Percentiles rank a stretch among this genome's conserved stretches.
phyloP scores from a whole-genome alignment of 2,113 vertebrate genomes.

The Chaetura pelagica region DNA sequence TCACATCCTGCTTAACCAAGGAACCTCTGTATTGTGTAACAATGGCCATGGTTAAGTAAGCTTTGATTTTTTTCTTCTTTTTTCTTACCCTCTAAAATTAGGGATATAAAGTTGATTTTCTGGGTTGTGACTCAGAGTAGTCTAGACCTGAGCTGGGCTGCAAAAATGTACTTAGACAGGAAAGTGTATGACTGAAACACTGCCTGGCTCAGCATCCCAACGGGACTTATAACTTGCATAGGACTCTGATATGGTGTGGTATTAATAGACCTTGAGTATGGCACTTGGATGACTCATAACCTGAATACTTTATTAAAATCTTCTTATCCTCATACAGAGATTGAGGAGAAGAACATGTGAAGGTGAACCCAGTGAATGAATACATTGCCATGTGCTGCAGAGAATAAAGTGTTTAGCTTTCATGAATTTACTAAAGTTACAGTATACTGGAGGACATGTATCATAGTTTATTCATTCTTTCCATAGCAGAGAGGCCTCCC shows the following conservation, averaged over 20 bases:
- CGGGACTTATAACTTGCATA: neutral
- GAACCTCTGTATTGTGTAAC: neutral
- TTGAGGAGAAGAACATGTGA: neutral
- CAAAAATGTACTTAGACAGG: neutral
- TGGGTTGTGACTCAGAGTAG: neutral
- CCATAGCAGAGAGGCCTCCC: slow-evolving; percentile 1
- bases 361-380: neutral
- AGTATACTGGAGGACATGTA: slow-evolving; percentile 7
- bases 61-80: neutral
- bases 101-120: neutral
- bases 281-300: slow-evolving; percentile 21
- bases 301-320: slow-evolving; percentile 12
- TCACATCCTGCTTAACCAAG: neutral
- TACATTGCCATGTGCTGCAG: neutral
- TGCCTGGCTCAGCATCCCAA: neutral
- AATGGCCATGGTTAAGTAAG: neutral
- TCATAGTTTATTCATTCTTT: slow-evolving; percentile 41
- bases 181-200: neutral
- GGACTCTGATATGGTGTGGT: neutral
- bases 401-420: neutral
- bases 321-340: neutral
- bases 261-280: slow-evolving; percentile 9
- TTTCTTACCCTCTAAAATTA: neutral
- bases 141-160: neutral
- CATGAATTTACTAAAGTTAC: slow-evolving; percentile 35